A percentile compares a stretch with the other conserved stretches of the same genome.
These are phyloP conservation scores for Ectemnius cavifrons DNA, from an alignment of 2,888 invertebrate species.

Conservation along the genomic window DNA sequence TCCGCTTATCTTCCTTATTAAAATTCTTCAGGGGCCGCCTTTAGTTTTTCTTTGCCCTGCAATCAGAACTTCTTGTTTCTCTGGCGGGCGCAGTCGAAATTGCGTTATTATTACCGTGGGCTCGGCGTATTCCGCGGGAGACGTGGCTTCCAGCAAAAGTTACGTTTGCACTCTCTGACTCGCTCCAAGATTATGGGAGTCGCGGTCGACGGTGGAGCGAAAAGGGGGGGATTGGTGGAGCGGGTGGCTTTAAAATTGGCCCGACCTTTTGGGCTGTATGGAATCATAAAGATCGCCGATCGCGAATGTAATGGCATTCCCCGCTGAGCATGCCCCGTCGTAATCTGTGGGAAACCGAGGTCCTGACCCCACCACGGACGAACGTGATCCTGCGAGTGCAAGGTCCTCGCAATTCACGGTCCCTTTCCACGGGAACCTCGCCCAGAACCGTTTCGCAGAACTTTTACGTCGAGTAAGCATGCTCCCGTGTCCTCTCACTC, in stretches of 20 bases:
- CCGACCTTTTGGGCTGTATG: slow-evolving; percentile 62
- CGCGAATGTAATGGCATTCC: slow-evolving; percentile 66
- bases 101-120: not conserved
- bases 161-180: slow-evolving; percentile 11
- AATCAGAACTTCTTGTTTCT: too few species aligned
- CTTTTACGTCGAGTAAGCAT: slow-evolving; percentile 29
- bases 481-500: too few species aligned
- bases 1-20: too few species aligned
- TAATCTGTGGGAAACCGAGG: slow-evolving; percentile 63
- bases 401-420: slow-evolving; percentile 58
- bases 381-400: slow-evolving; percentile 60
- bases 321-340: slow-evolving; percentile 64
- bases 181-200: slow-evolving; percentile 33
- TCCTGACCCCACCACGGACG: slow-evolving; percentile 57
- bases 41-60: too few species aligned
- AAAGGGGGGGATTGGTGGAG: slow-evolving; percentile 6
- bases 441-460: slow-evolving; percentile 42
- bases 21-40: too few species aligned
- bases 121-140: not conserved
- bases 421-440: slow-evolving; percentile 42
- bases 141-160: not conserved
- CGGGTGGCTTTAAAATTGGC: slow-evolving; percentile 58
- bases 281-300: slow-evolving; percentile 67
- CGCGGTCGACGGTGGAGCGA: slow-evolving; percentile 46
- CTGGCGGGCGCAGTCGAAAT: too few species aligned